Conservation (phyloP, 1,140 invertebrate genomes). For the Fragariocoptes setiger region DNA sequence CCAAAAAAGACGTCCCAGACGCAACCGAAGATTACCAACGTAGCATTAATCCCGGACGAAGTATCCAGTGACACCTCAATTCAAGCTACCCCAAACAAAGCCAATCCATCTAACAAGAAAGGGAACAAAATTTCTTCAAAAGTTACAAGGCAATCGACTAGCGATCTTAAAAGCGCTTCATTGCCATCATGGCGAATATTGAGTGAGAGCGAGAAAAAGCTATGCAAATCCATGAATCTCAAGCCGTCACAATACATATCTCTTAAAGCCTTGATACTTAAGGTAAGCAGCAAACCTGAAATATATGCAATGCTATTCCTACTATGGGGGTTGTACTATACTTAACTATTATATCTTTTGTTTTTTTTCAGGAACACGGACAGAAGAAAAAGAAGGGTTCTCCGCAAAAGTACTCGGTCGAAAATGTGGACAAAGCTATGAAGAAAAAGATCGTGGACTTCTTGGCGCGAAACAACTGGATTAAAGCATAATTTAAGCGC, state of each 20-base stretch:
- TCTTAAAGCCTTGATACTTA: conserved; percentile 21
- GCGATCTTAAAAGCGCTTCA: conserved; percentile 1
- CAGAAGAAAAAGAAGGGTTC: neutral
- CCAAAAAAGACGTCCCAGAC: neutral
- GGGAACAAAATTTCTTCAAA: neutral
- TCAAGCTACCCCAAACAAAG: neutral
- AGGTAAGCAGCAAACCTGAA: no score
- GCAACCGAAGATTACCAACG: neutral
- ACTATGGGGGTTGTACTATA: no score
- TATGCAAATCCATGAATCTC: conserved; percentile 22
- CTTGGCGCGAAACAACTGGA: neutral
- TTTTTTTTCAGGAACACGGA: no score
- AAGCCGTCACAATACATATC: conserved; percentile 24
- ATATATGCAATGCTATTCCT: no score
- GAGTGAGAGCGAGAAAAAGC: conserved; percentile 12
- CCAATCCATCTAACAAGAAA: neutral
- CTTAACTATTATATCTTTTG: no score
- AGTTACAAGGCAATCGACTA: neutral
- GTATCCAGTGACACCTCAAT: neutral
- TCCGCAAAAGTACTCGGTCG: neutral
- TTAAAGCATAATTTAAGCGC: neutral
- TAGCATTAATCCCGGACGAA: neutral
- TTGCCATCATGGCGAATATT: neutral
- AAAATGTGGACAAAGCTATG: neutral
- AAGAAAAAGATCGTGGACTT: neutral